Conservation (phyloP, 2,888 invertebrate genomes). For the Pandemis heparana region DNA sequence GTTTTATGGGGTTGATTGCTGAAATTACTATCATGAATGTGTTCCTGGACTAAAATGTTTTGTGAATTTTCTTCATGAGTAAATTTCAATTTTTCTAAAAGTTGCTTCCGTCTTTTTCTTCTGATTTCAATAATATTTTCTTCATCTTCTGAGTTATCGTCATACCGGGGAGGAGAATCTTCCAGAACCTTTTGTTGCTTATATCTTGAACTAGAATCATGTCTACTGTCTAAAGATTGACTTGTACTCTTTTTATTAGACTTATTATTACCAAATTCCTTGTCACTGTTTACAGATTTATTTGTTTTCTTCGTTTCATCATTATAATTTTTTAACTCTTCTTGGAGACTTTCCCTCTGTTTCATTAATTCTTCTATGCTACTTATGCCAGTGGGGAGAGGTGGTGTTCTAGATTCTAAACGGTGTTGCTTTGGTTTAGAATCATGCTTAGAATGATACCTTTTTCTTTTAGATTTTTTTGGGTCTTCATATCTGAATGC, state of each 20-base stretch:
- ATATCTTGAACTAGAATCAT: background rate
- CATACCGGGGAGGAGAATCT: conserved; percentile 81
- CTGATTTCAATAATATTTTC: conserved; percentile 96
- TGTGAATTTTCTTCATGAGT: conserved; percentile 45
- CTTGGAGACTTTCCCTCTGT: conserved; percentile 68
- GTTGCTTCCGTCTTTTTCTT: conserved; percentile 93
- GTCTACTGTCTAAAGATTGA: conserved; percentile 2
- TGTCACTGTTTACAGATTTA: conserved; percentile 50
- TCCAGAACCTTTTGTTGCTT: conserved; percentile 43
- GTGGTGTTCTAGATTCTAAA: conserved; percentile 72
- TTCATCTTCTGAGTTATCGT: conserved; percentile 93
- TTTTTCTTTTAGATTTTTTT: conserved; percentile 56
- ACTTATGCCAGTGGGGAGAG: conserved; percentile 62
- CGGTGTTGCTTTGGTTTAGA: conserved; percentile 50
- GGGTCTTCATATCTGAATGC: conserved; percentile 56
- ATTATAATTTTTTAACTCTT: conserved; percentile 64
- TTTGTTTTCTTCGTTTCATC: conserved; percentile 50
- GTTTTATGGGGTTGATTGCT: conserved; percentile 51
- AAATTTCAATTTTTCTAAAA: conserved; percentile 86
- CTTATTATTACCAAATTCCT: conserved; percentile 48
- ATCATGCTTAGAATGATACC: conserved; percentile 52
- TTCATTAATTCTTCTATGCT: conserved; percentile 72
- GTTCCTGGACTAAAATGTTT: conserved; percentile 43
- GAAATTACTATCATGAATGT: conserved; percentile 44
- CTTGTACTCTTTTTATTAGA: conserved; percentile 44